A percentile compares a stretch with the other conserved stretches of the same genome.
These are phyloP conservation scores for Oreonectes daqikongensis DNA, from an alignment of 2,797 vertebrate genomes.

Conservation along the genomic window DNA sequence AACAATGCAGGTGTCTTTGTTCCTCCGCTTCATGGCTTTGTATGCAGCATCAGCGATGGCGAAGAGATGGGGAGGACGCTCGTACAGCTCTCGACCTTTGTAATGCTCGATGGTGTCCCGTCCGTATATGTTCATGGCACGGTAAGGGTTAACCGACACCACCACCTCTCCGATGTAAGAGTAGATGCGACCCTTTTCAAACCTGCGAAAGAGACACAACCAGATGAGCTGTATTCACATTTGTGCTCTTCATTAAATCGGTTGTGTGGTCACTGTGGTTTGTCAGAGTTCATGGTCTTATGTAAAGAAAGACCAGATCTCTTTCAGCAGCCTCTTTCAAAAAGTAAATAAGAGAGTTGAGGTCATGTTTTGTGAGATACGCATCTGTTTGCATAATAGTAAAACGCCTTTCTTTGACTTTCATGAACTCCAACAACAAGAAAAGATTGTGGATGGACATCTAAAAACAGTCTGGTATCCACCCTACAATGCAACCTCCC, in stretches of 20 bases:
- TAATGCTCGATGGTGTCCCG: constrained; percentile 92
- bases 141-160: constrained; percentile 96
- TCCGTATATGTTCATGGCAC: constrained; percentile 92
- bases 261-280: constrained; percentile 23
- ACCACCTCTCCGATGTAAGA: constrained; percentile 96
- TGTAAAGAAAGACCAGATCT: constrained; percentile 19
- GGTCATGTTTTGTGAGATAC: constrained; percentile 29
- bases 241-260: not conserved
- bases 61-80: constrained; percentile 95
- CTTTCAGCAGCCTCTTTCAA: not conserved
- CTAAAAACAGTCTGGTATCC: not conserved
- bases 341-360: constrained; percentile 36
- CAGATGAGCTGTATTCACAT: constrained; percentile 2
- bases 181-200: constrained; percentile 96
- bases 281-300: constrained; percentile 6
- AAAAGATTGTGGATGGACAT: not conserved
- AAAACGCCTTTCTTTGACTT: constrained; percentile 13
- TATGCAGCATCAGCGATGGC: constrained; percentile 97
- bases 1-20: constrained; percentile 97
- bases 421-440: not conserved
- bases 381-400: constrained; percentile 42
- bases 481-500: constrained; percentile 24
- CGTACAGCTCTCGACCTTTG: constrained; percentile 92
- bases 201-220: constrained; percentile 72
- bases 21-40: constrained; percentile 98